Evolutionary conservation across 2,113 vertebrate genomes (phyloP), one percentile per base, ranked within the genome.

Genomic region (Terrapene triunguis): DNA sequence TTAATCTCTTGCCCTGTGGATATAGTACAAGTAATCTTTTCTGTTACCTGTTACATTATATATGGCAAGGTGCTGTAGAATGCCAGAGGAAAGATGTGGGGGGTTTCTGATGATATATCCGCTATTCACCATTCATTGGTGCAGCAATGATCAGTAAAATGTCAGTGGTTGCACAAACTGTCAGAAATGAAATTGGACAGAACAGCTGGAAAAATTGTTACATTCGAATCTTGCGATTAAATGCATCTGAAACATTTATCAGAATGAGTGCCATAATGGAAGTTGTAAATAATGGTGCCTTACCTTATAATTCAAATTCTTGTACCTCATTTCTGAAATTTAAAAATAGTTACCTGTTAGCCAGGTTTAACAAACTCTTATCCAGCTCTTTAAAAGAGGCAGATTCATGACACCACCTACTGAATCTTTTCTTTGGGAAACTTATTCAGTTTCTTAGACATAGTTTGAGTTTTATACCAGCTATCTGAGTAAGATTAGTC

Each of bases 251-350:
- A 92, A 92, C 57, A 74, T 88, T 97, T 93, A 95, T 2, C 95
- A 96, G 97, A 98, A 86, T 96, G 97, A 98, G 97, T 98, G 98
- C 98, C 98, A 55, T 97, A 88, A 94, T 87, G 51, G 95, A 96
- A 98, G 96, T 96, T 98, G 97, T 98, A 98, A 97, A 98, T 98
- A 98, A 96, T 93, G 95, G 98, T 98, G 98, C 98, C 98, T 98
- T 98, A 96, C 96, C 95, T 97, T 92, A 94, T 83, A 94, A 97
- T 94, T 97, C 95, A 90, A 81, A 92, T 97, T 97, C 93, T 97
- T 97, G 96, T 97, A 98, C 98, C 98, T 98, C 97, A 97, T 96
- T 96, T 97, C 97, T 98, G 94, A 90, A 96, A 92, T 95, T 96
- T 96, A 97, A 97, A 96, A 92, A 94, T 69, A 90, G 96, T 94